Base-by-base conservation (phyloP, 2,797 vertebrate genomes). In the Manis crassicaudata region DNA sequence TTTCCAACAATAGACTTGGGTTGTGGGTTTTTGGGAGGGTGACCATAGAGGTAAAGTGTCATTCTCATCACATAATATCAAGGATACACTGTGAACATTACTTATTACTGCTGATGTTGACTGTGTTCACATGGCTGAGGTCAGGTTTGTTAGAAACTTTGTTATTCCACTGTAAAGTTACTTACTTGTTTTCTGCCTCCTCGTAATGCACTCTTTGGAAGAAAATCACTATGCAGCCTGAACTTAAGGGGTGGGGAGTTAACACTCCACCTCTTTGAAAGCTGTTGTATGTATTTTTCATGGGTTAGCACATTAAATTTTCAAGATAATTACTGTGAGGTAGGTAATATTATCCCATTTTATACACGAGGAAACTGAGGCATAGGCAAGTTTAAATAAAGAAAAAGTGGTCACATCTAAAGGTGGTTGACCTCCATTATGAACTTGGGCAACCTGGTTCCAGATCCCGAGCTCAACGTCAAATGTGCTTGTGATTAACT, bases 241-340 rank as follows among this genome's bases (percentile, higher is more conserved):
- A 52, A 2, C 27, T 65, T 88, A 63, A 75, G 4, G 2, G 3
- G 2, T 29, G 21, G 12, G 12, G 11, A 32, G 5, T 50, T 58
- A n/a, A n/a, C 7, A 2, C 2, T 60, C 9, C 6, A 32, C 27
- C 16, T 54, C 20, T 25, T 4, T 6, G 5, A 46, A 3, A 20
- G 3, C 3, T 54, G 17, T 54, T 13, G 1, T 12, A 60, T 46
- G 37, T 16, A 84, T 35, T 70, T 54, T 56, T 75, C 32, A 50
- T 46, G 3, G 6, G 7, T 87, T 4, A 54, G 14, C 20, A 14
- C 9, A 87, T 37, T 84, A 27, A 29, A 62, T 29, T 92, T 79
- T 63, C 7, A 58, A 68, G 32, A 84, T 68, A 63, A 80, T 58
- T n/a, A 37, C 6, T 56, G 14, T 54, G 29, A 81, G 7, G 5